These are phyloP conservation scores for Lacerta agilis DNA, from an alignment of 2,797 vertebrate species.

Conservation along the genomic window DNA sequence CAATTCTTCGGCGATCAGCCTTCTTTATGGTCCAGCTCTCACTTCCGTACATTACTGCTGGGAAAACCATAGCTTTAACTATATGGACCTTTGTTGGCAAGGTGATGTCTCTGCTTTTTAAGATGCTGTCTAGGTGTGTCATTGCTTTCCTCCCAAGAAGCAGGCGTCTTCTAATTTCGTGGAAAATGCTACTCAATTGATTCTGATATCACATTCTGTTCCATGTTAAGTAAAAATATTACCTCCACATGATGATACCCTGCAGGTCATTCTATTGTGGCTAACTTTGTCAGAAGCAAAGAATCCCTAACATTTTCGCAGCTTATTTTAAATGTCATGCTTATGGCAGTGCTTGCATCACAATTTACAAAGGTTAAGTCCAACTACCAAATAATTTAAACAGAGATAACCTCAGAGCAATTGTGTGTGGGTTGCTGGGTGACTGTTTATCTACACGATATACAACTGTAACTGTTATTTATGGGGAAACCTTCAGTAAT, in stretches of 20 bases:
- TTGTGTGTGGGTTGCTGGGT: background rate
- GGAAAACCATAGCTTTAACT: no score
- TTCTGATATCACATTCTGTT: background rate
- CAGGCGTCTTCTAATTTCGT: no score
- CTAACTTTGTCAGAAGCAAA: background rate
- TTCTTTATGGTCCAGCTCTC: no score
- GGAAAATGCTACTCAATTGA: background rate
- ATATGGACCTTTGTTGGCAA: no score
- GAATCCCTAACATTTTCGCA: background rate
- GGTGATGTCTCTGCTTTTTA: no score
- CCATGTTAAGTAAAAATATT: background rate
- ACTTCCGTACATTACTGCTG: no score
- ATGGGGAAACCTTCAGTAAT: slow-evolving; percentile 27
- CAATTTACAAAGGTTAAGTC: slow-evolving; percentile 15
- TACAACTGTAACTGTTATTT: slow-evolving; percentile 32
- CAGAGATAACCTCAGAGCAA: background rate
- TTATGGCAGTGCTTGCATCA: slow-evolving; percentile 11
- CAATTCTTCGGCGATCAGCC: no score
- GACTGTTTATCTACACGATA: background rate
- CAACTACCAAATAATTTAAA: slow-evolving; percentile 31
- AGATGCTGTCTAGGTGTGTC: no score
- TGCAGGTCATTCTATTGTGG: background rate
- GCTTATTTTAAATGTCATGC: background rate
- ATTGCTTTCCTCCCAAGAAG: no score
- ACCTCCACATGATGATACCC: background rate